Percentiles rank a stretch among this genome's conserved stretches.
Evolutionary conservation across 2,888 invertebrate species (phyloP).

Genomic region (Agrochola lychnidis): DNA sequence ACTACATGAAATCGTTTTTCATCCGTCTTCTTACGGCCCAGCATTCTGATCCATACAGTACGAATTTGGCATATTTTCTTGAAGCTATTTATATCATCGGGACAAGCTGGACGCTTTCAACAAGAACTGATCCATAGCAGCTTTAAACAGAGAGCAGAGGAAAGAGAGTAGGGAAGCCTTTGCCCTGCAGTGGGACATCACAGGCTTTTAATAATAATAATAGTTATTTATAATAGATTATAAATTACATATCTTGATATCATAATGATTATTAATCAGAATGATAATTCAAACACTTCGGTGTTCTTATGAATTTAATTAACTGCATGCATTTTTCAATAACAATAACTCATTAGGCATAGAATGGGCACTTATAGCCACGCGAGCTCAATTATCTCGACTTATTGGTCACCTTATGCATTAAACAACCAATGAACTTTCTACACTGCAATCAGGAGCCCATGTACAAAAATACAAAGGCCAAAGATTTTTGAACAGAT

Average conservation of each 20-base stretch:
- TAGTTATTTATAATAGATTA: neutral
- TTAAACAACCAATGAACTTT: neutral
- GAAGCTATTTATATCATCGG: neutral
- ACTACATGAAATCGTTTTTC: too few species aligned
- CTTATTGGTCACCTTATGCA: constrained; percentile 15
- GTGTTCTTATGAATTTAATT: constrained; percentile 10
- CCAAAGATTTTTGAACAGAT: neutral
- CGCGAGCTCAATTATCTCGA: constrained; percentile 4
- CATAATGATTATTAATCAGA: neutral
- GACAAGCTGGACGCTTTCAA: neutral
- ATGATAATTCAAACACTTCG: neutral
- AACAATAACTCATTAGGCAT: constrained; percentile 42
- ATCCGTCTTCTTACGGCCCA: too few species aligned
- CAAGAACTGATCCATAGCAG: too few species aligned
- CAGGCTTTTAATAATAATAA: too few species aligned
- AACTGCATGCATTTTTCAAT: constrained; percentile 19
- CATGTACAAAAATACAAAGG: neutral
- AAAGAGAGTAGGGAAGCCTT: too few species aligned
- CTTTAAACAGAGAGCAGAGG: too few species aligned
- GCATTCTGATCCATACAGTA: too few species aligned
- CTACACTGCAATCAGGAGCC: neutral
- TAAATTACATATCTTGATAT: neutral
- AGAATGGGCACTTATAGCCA: constrained; percentile 27
- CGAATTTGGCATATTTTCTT: too few species aligned
- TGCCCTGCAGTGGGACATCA: too few species aligned